Base-by-base conservation (phyloP, 2,113 vertebrate species). In the Dissostichus mawsoni region DNA sequence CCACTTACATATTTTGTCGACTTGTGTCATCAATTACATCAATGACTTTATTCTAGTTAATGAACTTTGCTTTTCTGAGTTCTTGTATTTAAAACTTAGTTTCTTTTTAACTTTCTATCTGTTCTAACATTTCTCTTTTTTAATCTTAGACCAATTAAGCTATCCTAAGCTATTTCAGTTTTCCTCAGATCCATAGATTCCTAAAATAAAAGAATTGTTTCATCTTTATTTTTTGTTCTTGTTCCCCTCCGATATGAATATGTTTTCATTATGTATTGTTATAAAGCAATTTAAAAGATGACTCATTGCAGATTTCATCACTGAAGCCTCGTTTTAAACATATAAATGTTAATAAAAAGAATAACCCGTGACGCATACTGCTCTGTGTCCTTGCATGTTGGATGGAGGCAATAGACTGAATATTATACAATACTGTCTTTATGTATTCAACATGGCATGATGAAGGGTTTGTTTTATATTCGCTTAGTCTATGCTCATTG, bases 311-410 rank as follows among this genome's bases (percentile, higher is more conserved):
- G n/a, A 64, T 67, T 25, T 29, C 4, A 23, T 56, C 16, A 64
- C 52, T 20, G 45, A 23, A 66, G 14, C 16, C 29, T 78, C 62
- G 33, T 70, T 62, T 75, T 63, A 58, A 58, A 76, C 14, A 67
- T 48, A 55, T 14, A 77, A 13, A 74, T 57, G 23, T 55, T 29
- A 51, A 61, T 23, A 61, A 64, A 23, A n/a, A 55, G 45, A 63
- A 48, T 13, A 45, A 61, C 6, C 61, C 9, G 45, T n/a, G 10
- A 33, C 20, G 44, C 25, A 44, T 1, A 50, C 69, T 45, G 20
- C 17, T 57, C 50, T 56, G 4, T 11, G 20, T 59, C 25, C 13
- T 16, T 7, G 20, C 17, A 12, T 1, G 9, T 48, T 14, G 0
- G 9, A 29, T 41, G 14, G 13, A 48, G 8, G 33, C 44, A 50